Evolutionary conservation across 1,140 invertebrate species (phyloP).

Genomic region (Trichonephila clavipes): DNA sequence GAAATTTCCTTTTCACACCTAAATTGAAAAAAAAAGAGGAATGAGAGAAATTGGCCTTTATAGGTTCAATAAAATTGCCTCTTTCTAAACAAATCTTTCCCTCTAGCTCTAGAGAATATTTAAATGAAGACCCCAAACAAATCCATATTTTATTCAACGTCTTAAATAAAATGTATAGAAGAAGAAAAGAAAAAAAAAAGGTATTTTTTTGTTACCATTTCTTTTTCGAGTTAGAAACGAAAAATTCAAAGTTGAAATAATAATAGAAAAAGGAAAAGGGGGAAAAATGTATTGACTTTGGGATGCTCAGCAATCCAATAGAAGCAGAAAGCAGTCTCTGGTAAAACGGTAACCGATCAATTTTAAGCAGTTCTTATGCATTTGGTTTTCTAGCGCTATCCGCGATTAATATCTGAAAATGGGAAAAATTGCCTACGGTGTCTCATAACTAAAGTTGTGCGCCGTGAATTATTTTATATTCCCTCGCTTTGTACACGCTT

Average conservation of each 20-base stretch:
- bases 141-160: conserved; percentile 69
- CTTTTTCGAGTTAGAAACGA: conserved; percentile 19
- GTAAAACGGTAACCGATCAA: conserved; percentile 50
- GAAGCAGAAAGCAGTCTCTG: conserved; percentile 9
- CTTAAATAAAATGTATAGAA: conserved; percentile 25
- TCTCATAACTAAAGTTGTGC: conserved; percentile 44
- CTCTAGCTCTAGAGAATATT: conserved; percentile 39
- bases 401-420: conserved; percentile 62
- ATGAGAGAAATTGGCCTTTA: conserved; percentile 60
- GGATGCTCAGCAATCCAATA: conserved; percentile 29
- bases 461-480: conserved; percentile 50
- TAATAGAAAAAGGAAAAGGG: conserved; percentile 15
- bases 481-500: background rate
- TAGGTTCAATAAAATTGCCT: conserved; percentile 41
- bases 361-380: conserved; percentile 58
- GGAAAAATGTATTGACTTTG: conserved; percentile 57
- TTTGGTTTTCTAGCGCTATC: conserved; percentile 2
- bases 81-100: conserved; percentile 60
- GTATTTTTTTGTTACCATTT: conserved; percentile 30
- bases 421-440: conserved; percentile 59
- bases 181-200: conserved; percentile 24
- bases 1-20: background rate
- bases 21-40: background rate
- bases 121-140: conserved; percentile 67
- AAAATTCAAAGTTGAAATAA: conserved; percentile 59